Evolutionary conservation across 2,113 vertebrate species (phyloP).

Genomic region (Sylvicapra grimmia): DNA sequence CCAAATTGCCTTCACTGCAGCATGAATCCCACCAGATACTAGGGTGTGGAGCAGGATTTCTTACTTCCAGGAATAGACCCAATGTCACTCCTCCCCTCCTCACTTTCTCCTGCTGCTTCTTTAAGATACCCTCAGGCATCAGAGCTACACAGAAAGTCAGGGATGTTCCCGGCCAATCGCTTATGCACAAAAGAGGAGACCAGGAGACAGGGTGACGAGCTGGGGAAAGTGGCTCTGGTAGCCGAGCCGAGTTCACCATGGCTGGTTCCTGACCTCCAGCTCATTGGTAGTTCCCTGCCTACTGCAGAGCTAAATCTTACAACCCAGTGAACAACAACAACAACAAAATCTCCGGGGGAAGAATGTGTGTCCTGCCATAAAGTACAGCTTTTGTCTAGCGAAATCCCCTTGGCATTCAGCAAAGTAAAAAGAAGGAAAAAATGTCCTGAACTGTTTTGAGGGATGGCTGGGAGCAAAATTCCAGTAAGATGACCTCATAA

Average conservation of each 20-base stretch:
- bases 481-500: slow-evolving; percentile 20
- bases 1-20: background rate
- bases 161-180: background rate
- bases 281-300: background rate
- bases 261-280: background rate
- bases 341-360: background rate
- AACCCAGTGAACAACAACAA: background rate
- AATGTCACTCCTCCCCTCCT: too few species aligned
- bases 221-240: background rate
- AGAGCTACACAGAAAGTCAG: background rate
- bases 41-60: background rate
- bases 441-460: background rate
- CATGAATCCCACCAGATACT: background rate
- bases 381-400: background rate
- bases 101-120: background rate
- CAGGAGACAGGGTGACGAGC: fast-evolving
- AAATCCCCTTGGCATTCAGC: background rate
- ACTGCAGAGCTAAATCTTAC: background rate
- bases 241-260: background rate
- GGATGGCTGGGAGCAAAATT: slow-evolving; percentile 11
- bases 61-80: background rate
- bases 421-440: background rate
- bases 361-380: background rate
- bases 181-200: background rate
- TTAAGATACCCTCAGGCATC: background rate